Percentiles rank a stretch among this genome's conserved stretches.
These are phyloP conservation scores for Drosophila truncata DNA, from an alignment of 1,140 invertebrate genomes.

Conservation along the genomic window DNA sequence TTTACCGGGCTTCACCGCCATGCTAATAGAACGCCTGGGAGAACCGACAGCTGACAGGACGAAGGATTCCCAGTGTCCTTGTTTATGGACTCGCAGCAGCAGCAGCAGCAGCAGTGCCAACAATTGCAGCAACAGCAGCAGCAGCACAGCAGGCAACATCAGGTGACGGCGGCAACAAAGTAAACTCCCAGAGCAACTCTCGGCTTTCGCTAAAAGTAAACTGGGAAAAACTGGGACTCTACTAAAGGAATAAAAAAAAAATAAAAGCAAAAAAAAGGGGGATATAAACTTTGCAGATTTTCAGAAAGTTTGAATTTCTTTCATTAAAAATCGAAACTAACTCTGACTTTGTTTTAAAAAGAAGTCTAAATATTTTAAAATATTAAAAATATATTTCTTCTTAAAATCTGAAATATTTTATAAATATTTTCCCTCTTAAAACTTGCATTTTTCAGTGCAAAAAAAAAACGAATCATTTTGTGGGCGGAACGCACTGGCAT, in stretches of 20 bases:
- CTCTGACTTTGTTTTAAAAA: too few species aligned
- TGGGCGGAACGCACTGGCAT: constrained; percentile 1
- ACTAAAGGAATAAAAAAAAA: neutral
- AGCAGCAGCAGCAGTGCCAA: neutral
- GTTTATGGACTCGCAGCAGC: constrained; percentile 13
- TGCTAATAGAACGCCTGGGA: constrained; percentile 48
- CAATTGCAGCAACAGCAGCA: neutral
- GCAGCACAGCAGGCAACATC: constrained; percentile 9
- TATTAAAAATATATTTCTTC: too few species aligned
- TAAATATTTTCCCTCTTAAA: neutral
- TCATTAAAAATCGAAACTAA: neutral
- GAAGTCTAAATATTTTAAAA: too few species aligned
- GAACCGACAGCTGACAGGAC: constrained; percentile 39
- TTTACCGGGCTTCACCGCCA: neutral
- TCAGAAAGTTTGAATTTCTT: neutral
- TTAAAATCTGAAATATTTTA: too few species aligned
- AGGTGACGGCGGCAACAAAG: constrained; percentile 15
- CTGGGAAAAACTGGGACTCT: neutral
- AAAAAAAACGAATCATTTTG: constrained; percentile 3
- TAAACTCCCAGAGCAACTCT: constrained; percentile 8
- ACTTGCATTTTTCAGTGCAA: neutral
- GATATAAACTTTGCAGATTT: neutral
- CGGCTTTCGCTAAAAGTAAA: neutral
- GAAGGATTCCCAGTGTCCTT: constrained; percentile 12
- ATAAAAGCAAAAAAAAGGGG: neutral